phyloP scores from a whole-genome alignment of 2,113 vertebrate species.

The Chrysemys picta region DNA sequence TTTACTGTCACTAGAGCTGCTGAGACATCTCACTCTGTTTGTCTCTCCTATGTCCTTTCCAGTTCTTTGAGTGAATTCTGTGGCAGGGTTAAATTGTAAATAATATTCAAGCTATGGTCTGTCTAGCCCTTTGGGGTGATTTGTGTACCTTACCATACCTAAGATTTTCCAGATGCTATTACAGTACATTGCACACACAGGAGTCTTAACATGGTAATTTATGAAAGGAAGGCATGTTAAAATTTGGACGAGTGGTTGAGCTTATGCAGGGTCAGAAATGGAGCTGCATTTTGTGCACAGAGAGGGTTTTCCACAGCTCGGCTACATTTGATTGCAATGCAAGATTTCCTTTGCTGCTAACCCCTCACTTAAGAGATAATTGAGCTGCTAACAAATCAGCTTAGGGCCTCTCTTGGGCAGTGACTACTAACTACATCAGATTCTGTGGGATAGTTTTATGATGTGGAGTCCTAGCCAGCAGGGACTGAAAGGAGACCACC shows the following conservation, averaged over 20 bases:
- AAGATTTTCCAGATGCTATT: rapidly evolving
- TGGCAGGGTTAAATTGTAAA: background rate
- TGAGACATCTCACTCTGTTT: background rate
- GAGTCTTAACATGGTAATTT: background rate
- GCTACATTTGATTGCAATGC: rapidly evolving
- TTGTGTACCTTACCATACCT: background rate
- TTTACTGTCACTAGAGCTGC: background rate
- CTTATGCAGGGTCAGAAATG: rapidly evolving
- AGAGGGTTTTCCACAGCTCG: rapidly evolving
- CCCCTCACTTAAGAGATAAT: background rate
- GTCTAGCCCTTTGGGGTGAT: background rate
- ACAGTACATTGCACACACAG: background rate
- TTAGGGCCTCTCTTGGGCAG: background rate
- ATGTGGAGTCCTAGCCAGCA: background rate
- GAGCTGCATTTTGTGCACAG: rapidly evolving
- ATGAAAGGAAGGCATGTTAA: background rate
- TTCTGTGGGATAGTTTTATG: rapidly evolving
- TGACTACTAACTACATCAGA: background rate
- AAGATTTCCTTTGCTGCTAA: background rate
- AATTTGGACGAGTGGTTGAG: background rate
- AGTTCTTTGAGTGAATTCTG: background rate
- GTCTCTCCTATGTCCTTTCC: background rate
- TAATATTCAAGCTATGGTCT: rapidly evolving
- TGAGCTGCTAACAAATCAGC: rapidly evolving
- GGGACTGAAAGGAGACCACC: background rate